These are phyloP conservation scores for Incurvaria masculella DNA, from an alignment of 2,888 invertebrate species.

Conservation along the genomic window DNA sequence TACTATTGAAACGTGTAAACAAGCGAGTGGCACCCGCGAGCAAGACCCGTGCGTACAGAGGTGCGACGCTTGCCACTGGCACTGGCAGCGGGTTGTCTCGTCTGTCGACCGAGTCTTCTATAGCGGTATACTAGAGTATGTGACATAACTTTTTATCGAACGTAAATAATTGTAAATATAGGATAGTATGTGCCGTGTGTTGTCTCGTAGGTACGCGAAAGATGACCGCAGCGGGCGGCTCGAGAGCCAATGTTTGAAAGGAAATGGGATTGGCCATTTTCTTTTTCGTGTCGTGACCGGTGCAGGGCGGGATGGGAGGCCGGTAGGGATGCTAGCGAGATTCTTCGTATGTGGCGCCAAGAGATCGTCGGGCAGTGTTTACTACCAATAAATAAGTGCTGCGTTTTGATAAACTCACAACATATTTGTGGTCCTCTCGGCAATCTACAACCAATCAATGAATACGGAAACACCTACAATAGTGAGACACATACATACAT, in stretches of 20 bases:
- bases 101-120: slow-evolving; percentile 9
- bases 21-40: neutral
- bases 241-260: neutral
- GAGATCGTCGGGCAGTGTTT: neutral
- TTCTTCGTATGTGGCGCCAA: no score
- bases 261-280: neutral
- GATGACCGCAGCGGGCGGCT: neutral
- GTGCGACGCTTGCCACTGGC: neutral
- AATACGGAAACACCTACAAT: no score
- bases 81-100: neutral
- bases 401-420: no score
- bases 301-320: no score
- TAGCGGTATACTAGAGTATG: slow-evolving; percentile 5
- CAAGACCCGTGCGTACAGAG: neutral
- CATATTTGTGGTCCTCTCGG: no score
- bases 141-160: slow-evolving; percentile 14
- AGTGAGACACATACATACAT: no score
- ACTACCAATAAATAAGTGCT: neutral
- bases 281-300: no score
- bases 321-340: no score
- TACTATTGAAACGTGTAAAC: neutral
- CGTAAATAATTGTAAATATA: neutral
- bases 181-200: neutral
- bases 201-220: neutral
- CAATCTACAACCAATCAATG: no score